Conservation (phyloP, 2,888 invertebrate genomes). For the Drosophila borborema region DNA sequence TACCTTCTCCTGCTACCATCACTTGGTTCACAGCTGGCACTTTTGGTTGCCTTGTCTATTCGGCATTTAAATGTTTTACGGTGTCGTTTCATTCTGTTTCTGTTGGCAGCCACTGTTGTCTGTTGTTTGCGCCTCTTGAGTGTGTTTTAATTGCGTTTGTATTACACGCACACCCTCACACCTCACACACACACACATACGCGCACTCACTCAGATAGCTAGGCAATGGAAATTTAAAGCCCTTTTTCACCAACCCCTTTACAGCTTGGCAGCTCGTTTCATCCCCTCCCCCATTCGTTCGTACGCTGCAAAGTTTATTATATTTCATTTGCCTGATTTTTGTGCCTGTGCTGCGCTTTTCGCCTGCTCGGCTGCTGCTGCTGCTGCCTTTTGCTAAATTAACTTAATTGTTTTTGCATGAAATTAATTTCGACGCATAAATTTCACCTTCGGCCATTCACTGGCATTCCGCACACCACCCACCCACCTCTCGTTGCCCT, state of each 20-base stretch:
- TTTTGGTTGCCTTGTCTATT: constrained; percentile 67
- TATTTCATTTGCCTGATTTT: constrained; percentile 79
- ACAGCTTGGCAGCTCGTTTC: constrained; percentile 49
- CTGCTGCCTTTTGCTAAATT: constrained; percentile 72
- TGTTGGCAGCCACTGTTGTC: constrained; percentile 55
- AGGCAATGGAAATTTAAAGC: constrained; percentile 77
- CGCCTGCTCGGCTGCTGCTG: constrained; percentile 5
- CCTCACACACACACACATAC: constrained; percentile 21
- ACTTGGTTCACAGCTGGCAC: constrained; percentile 16
- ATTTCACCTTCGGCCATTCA: constrained; percentile 73
- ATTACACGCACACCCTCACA: constrained; percentile 68
- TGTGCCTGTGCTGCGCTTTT: constrained; percentile 72
- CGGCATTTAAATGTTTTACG: constrained; percentile 79
- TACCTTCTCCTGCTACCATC: neutral
- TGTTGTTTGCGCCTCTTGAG: constrained; percentile 77
- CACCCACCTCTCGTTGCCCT: neutral
- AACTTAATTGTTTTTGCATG: constrained; percentile 81
- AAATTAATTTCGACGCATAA: constrained; percentile 80
- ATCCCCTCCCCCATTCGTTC: neutral
- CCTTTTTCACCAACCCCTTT: constrained; percentile 41
- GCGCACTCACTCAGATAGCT: constrained; percentile 17
- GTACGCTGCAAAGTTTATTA: constrained; percentile 68
- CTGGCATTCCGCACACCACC: neutral
- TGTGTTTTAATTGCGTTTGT: constrained; percentile 81
- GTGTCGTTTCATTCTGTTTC: constrained; percentile 62